Conservation (phyloP, 2,888 invertebrate species). For the Diaphora mendica region DNA sequence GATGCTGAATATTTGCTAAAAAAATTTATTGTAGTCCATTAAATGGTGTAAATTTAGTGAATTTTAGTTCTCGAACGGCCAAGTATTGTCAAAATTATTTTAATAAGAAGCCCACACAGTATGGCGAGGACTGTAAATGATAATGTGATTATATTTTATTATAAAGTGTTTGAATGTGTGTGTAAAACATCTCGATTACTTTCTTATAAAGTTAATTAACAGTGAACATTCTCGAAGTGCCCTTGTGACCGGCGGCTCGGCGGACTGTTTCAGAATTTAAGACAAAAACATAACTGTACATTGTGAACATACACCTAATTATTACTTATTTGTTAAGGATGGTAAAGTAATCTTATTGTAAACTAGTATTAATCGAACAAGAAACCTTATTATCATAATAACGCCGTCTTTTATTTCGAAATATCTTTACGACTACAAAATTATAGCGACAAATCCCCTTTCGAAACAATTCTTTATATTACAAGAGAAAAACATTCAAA, state of each 20-base stretch:
- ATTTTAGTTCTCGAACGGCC: slow-evolving; percentile 24
- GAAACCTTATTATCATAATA: slow-evolving; percentile 87
- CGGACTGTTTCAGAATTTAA: slow-evolving; percentile 82
- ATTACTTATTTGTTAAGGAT: slow-evolving; percentile 77
- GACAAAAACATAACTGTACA: slow-evolving; percentile 83
- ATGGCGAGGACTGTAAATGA: slow-evolving; percentile 27
- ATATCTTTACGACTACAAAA: not conserved
- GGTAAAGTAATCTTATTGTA: slow-evolving; percentile 85
- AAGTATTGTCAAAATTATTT: slow-evolving; percentile 18
- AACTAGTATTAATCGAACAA: slow-evolving; percentile 86
- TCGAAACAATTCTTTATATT: not conserved
- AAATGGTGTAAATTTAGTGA: slow-evolving; percentile 12
- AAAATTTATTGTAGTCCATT: not conserved
- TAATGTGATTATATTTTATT: slow-evolving; percentile 49
- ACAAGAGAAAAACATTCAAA: not conserved
- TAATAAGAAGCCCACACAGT: slow-evolving; percentile 9
- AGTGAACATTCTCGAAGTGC: slow-evolving; percentile 79
- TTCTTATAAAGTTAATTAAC: slow-evolving; percentile 57
- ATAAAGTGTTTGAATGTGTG: slow-evolving; percentile 58
- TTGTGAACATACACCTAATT: slow-evolving; percentile 85
- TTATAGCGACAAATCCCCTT: too few species aligned
- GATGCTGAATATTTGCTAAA: not conserved
- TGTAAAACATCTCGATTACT: slow-evolving; percentile 64
- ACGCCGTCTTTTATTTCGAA: slow-evolving; percentile 74
- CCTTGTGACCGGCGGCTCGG: slow-evolving; percentile 82